Percentiles rank a stretch among this genome's conserved stretches.
phyloP scores from a whole-genome alignment of 2,888 invertebrate genomes.

The Pristionchus arcanus region DNA sequence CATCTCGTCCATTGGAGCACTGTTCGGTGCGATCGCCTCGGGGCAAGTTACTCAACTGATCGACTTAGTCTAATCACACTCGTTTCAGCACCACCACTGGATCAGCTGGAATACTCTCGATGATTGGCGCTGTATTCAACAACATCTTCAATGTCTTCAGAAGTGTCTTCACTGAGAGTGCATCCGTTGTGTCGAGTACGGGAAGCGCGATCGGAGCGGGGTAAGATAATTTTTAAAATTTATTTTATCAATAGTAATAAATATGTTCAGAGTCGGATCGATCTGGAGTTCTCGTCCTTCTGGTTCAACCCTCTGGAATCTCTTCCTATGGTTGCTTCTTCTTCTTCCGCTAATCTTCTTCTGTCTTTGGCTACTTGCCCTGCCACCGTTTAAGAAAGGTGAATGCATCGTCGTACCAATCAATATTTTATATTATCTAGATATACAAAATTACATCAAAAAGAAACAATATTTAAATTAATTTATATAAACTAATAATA shows the following conservation, averaged over 20 bases:
- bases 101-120: background rate
- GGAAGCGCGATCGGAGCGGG: background rate
- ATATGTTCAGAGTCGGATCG: background rate
- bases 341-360: slow-evolving; percentile 47
- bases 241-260: background rate
- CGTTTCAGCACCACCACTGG: slow-evolving; percentile 3
- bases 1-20: background rate
- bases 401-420: background rate
- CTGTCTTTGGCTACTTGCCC: slow-evolving; percentile 31
- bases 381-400: slow-evolving; percentile 51
- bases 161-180: slow-evolving; percentile 30
- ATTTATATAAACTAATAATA: background rate
- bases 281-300: slow-evolving; percentile 47
- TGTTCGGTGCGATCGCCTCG: background rate
- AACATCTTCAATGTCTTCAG: background rate
- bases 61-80: background rate
- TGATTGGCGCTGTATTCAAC: background rate
- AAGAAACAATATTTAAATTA: background rate
- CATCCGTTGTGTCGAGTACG: background rate
- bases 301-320: slow-evolving; percentile 22
- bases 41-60: slow-evolving; percentile 3
- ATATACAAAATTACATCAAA: background rate
- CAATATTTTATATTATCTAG: background rate
- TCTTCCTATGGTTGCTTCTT: slow-evolving; percentile 32
- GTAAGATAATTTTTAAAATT: background rate